These are phyloP conservation scores for Geopemphigus sp. DNA, from an alignment of 1,140 invertebrate genomes.

Conservation along the genomic window DNA sequence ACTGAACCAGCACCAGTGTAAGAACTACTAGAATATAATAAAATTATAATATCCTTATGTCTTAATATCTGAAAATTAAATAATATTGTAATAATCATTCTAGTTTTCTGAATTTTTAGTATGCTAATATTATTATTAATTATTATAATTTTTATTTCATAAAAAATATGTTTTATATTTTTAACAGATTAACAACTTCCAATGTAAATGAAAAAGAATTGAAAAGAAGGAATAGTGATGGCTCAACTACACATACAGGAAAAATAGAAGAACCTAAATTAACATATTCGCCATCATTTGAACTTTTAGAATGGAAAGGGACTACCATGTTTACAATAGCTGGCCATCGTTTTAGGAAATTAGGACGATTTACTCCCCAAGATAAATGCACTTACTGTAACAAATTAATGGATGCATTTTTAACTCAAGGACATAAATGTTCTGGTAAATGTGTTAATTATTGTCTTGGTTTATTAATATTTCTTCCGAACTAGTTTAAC, in stretches of 20 bases:
- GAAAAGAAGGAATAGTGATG: conserved; percentile 68
- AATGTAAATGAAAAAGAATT: conserved; percentile 56
- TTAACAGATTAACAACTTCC: not conserved
- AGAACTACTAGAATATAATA: not conserved
- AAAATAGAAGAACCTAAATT: conserved; percentile 45
- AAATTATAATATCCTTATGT: not conserved
- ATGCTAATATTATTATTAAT: no score
- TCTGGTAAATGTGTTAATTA: conserved; percentile 57
- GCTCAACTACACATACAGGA: conserved; percentile 62
- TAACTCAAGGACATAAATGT: conserved; percentile 80
- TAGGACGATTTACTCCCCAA: conserved; percentile 69
- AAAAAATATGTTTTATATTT: not conserved
- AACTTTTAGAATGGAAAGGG: conserved; percentile 61
- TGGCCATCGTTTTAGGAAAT: conserved; percentile 71
- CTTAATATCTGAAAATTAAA: not conserved
- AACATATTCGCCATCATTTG: conserved; percentile 54
- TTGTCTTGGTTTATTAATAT: not conserved
- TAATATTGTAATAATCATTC: no score
- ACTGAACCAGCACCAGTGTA: conserved; percentile 40
- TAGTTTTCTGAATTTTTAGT: no score
- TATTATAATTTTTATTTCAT: no score
- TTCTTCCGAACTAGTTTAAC: no score
- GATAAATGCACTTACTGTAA: conserved; percentile 75
- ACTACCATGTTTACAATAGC: conserved; percentile 65
- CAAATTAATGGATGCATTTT: conserved; percentile 74